A percentile compares a stretch with the other conserved stretches of the same genome.
Evolutionary conservation across 2,113 vertebrate genomes (phyloP).

Genomic region (Passer domesticus): DNA sequence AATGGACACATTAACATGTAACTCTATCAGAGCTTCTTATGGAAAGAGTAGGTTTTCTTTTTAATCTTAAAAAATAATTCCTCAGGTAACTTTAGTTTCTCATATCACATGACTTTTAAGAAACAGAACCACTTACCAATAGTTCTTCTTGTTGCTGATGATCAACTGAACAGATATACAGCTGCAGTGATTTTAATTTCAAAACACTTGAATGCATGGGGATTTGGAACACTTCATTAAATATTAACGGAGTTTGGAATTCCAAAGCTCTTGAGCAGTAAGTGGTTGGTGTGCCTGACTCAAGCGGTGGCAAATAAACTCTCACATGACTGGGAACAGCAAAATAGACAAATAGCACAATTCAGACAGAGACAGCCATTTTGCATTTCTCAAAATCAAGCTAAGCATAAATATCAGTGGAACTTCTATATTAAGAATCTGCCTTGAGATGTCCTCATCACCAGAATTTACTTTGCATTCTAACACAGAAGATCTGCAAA

Average conservation of each 20-base stretch:
- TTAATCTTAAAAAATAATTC: background rate
- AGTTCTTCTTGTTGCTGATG: conserved; percentile 88
- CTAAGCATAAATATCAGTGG: background rate
- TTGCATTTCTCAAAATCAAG: background rate
- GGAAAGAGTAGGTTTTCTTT: background rate
- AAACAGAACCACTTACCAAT: conserved; percentile 78
- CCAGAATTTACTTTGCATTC: background rate
- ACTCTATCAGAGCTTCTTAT: background rate
- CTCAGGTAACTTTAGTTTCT: background rate
- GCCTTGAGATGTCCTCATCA: background rate
- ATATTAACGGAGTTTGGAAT: conserved; percentile 84
- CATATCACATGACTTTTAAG: background rate
- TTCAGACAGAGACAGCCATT: background rate
- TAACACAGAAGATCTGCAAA: background rate
- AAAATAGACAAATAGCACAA: background rate
- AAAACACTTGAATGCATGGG: conserved; percentile 81
- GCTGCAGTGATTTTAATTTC: conserved; percentile 82
- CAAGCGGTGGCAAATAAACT: conserved; percentile 87
- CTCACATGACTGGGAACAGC: conserved; percentile 84
- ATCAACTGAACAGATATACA: conserved; percentile 88
- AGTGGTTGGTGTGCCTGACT: conserved; percentile 84
- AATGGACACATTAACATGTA: background rate
- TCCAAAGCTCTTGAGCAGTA: conserved; percentile 93
- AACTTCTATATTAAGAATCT: background rate
- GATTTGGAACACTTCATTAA: conserved; percentile 94